These are phyloP conservation scores for Seriola aureovittata DNA, from an alignment of 2,113 vertebrate species.

Conservation along the genomic window DNA sequence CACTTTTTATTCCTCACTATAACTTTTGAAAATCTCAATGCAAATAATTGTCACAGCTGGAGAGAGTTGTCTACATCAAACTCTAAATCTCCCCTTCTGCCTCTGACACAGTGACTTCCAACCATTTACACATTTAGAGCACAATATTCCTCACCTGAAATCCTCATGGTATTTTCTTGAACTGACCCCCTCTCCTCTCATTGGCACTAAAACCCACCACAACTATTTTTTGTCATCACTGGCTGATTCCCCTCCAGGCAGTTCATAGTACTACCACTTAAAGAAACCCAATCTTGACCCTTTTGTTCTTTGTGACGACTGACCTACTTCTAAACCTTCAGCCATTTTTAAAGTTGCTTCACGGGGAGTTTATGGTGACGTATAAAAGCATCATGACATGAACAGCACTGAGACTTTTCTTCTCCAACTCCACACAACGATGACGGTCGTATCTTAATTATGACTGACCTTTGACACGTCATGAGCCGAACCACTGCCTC, in stretches of 20 bases:
- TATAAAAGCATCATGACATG: background rate
- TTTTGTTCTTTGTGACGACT: background rate
- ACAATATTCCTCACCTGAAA: background rate
- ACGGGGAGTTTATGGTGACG: background rate
- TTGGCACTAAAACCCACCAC: background rate
- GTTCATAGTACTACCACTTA: background rate
- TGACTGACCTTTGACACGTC: no score
- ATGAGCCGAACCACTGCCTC: no score
- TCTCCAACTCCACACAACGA: no score
- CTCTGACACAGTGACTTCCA: no score
- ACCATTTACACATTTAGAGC: background rate
- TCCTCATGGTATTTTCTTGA: background rate
- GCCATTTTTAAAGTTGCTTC: background rate
- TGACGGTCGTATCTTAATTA: no score
- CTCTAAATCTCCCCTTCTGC: no score
- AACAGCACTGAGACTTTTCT: background rate
- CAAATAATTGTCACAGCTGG: no score
- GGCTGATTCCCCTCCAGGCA: background rate
- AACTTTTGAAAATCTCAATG: no score
- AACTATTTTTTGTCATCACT: background rate
- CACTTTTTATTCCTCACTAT: no score
- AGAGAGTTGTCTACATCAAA: no score
- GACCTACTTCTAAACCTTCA: conserved; percentile 12
- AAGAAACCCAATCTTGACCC: conserved; percentile 26
- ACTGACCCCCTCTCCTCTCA: background rate